Evolutionary conservation across 2,113 vertebrate genomes (phyloP).

Genomic region (Theristicus caerulescens): DNA sequence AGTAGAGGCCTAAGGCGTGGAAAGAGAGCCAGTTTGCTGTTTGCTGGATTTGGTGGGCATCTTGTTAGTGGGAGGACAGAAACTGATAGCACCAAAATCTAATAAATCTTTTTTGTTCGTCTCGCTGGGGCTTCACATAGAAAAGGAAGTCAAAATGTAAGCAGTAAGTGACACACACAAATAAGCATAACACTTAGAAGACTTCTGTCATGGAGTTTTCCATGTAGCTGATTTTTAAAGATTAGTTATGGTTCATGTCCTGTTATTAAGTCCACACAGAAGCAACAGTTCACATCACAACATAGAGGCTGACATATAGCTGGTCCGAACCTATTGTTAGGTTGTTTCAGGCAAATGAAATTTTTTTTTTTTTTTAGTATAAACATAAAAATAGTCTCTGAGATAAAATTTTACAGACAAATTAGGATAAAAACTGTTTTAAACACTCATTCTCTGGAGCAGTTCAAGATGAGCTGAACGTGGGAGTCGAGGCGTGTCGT

Average conservation of each 20-base stretch:
- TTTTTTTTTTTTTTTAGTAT: not conserved
- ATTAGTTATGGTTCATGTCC: not conserved
- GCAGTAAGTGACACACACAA: not conserved
- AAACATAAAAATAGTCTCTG: not conserved
- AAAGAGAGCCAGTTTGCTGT: not conserved
- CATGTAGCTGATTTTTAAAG: not conserved
- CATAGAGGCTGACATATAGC: not conserved
- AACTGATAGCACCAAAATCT: not conserved
- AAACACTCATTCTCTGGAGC: not conserved
- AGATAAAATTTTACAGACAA: not conserved
- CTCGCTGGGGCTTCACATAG: not conserved
- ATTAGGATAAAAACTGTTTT: not conserved
- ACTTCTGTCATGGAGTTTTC: not conserved
- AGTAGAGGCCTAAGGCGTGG: not conserved
- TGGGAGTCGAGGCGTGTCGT: rapidly evolving
- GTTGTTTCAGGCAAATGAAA: not conserved
- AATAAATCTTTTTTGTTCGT: not conserved
- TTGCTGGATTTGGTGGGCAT: not conserved
- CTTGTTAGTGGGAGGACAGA: not conserved
- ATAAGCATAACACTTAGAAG: not conserved
- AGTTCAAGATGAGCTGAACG: not conserved
- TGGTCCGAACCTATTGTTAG: not conserved
- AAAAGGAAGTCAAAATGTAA: not conserved
- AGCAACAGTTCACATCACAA: not conserved
- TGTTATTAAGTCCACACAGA: not conserved